Conservation (phyloP, 2,888 invertebrate species). For the Podabrus alpinus region DNA sequence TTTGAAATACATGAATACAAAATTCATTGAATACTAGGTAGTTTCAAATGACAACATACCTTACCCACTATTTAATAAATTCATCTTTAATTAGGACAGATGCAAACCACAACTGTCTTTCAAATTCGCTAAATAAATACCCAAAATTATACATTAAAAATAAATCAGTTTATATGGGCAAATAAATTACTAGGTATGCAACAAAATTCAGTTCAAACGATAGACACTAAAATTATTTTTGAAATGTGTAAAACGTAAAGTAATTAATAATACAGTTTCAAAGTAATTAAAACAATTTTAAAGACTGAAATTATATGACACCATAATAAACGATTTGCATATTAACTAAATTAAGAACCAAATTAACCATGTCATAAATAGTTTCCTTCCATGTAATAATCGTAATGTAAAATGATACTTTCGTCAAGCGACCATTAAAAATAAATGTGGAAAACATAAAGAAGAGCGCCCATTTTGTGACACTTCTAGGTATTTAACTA, state of each 20-base stretch:
- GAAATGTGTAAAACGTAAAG: not conserved
- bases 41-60: slow-evolving; percentile 37
- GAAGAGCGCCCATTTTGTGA: slow-evolving; percentile 32
- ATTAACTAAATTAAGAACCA: slow-evolving; percentile 23
- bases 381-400: slow-evolving; percentile 39
- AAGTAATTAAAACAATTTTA: not conserved
- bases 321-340: slow-evolving; percentile 9
- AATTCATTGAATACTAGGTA: slow-evolving; percentile 43
- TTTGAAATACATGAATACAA: slow-evolving; percentile 40
- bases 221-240: not conserved
- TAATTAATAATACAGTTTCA: not conserved
- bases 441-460: slow-evolving; percentile 51
- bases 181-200: not conserved
- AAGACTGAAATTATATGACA: not conserved
- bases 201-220: not conserved
- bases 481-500: slow-evolving; percentile 35
- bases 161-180: not conserved
- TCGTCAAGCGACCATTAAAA: slow-evolving; percentile 45
- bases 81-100: slow-evolving; percentile 39
- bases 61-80: slow-evolving; percentile 24
- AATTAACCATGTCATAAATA: slow-evolving; percentile 35
- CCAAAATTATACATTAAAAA: slow-evolving; percentile 7
- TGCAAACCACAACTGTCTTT: slow-evolving; percentile 29
- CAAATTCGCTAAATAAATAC: not conserved
- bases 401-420: slow-evolving; percentile 39